These are phyloP conservation scores for Indri indri DNA, from an alignment of 2,113 vertebrate genomes.

Conservation along the genomic window DNA sequence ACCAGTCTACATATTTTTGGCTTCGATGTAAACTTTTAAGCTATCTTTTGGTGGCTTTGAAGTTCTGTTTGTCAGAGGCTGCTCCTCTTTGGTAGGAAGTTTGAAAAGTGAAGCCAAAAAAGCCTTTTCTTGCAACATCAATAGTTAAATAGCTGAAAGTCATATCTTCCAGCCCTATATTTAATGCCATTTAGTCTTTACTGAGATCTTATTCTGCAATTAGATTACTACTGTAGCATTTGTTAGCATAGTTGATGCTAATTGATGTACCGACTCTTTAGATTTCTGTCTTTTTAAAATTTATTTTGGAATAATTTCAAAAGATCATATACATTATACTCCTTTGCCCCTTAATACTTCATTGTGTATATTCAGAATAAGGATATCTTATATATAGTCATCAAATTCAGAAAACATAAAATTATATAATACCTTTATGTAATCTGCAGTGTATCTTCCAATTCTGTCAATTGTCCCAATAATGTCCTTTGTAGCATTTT, in stretches of 20 bases:
- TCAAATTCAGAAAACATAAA: not conserved
- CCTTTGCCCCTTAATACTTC: not conserved
- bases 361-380: not conserved
- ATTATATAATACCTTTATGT: not conserved
- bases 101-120: not conserved
- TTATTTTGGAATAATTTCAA: slow-evolving; percentile 26
- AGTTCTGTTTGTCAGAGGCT: not conserved
- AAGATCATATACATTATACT: not conserved
- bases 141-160: not conserved
- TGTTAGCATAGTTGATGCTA: not conserved
- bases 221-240: not conserved
- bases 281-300: not conserved
- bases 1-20: not conserved
- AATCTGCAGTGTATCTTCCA: not conserved
- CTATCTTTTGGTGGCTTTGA: not conserved
- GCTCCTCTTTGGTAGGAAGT: not conserved
- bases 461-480: not conserved
- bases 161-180: not conserved
- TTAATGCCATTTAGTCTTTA: not conserved
- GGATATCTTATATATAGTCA: not conserved
- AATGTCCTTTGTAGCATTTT: not conserved
- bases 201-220: not conserved
- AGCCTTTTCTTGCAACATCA: not conserved
- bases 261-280: not conserved
- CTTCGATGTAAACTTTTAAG: not conserved